Percentiles rank a stretch among this genome's conserved stretches.
Conservation (phyloP, 2,113 vertebrate species). For the Malurus cyaneus region DNA sequence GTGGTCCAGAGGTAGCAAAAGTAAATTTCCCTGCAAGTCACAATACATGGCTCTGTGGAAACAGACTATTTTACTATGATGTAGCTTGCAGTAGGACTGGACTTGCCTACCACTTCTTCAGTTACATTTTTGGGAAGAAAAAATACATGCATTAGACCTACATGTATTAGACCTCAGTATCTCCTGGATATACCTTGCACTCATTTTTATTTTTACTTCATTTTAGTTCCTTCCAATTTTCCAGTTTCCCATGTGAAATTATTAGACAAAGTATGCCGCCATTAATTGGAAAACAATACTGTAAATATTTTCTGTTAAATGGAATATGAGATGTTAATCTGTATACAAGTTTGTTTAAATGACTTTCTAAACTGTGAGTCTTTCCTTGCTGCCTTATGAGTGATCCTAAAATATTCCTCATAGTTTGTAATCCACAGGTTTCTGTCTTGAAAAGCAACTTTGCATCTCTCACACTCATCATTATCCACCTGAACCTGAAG, state of each 20-base stretch:
- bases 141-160: background rate
- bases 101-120: background rate
- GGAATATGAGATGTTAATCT: background rate
- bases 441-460: background rate
- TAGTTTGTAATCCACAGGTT: background rate
- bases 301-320: background rate
- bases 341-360: background rate
- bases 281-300: background rate
- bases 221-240: background rate
- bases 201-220: background rate
- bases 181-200: background rate
- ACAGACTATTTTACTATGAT: background rate
- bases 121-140: background rate
- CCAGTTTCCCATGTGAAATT: background rate
- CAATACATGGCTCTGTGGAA: background rate
- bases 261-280: background rate
- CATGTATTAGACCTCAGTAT: background rate
- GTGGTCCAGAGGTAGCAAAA: background rate
- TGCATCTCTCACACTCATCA: background rate
- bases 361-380: background rate
- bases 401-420: background rate
- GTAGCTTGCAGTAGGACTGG: background rate
- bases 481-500: background rate
- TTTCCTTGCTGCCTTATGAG: background rate
- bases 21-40: background rate